These are phyloP conservation scores for Berghia stephanieae DNA, from an alignment of 1,140 invertebrate species.

Conservation along the genomic window DNA sequence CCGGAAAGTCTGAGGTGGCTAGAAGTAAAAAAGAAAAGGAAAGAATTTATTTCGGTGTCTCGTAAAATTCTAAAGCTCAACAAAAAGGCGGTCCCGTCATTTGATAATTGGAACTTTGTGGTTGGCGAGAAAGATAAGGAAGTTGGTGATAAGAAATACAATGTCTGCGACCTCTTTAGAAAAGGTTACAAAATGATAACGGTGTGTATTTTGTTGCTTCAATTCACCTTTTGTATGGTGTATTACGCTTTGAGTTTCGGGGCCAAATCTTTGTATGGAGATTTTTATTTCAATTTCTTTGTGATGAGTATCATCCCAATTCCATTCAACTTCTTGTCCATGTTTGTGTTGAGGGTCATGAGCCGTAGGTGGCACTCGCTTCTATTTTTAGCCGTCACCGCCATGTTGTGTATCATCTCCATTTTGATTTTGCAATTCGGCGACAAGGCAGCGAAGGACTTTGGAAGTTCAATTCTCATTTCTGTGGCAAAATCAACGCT, in stretches of 20 bases:
- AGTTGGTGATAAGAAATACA: not conserved
- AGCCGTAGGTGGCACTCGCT: too few species aligned
- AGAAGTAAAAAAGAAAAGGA: slow-evolving; percentile 32
- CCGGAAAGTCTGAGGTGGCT: slow-evolving; percentile 49
- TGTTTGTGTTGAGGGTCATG: too few species aligned
- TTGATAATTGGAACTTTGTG: not conserved
- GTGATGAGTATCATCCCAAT: slow-evolving; percentile 25
- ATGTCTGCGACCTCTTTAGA: not conserved
- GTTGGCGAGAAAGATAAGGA: not conserved
- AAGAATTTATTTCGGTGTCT: slow-evolving; percentile 44
- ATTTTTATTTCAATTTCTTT: slow-evolving; percentile 36
- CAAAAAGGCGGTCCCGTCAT: not conserved
- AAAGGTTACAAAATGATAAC: not conserved
- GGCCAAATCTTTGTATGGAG: slow-evolving; percentile 30
- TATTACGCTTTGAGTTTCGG: slow-evolving; percentile 33
- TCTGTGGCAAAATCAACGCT: too few species aligned
- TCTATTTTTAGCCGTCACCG: too few species aligned
- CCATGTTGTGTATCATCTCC: too few species aligned
- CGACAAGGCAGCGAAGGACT: too few species aligned
- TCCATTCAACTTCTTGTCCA: slow-evolving; percentile 5
- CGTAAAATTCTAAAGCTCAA: slow-evolving; percentile 38
- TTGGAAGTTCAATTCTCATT: too few species aligned
- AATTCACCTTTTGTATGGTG: not conserved
- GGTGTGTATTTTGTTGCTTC: not conserved
- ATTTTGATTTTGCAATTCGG: too few species aligned